These are phyloP conservation scores for Psittacula cyanocephala DNA, from an alignment of 2,113 vertebrate species.

Conservation along the genomic window DNA sequence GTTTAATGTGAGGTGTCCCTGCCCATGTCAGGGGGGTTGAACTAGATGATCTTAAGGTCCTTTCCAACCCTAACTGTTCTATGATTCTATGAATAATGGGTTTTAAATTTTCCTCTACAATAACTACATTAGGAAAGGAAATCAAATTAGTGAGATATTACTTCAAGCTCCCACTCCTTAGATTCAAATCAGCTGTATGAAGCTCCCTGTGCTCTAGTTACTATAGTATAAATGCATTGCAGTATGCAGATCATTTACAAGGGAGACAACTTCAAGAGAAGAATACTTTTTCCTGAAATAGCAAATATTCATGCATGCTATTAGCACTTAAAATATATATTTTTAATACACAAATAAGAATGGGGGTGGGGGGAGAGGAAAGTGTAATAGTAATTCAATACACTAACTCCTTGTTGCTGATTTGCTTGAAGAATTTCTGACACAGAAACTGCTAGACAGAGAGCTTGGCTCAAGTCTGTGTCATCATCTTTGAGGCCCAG, in stretches of 20 bases:
- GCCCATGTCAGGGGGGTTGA: too few species aligned
- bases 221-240: background rate
- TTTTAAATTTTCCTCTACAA: background rate
- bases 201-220: background rate
- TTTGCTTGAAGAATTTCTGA: constrained; percentile 98
- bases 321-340: background rate
- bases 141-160: background rate
- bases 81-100: background rate
- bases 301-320: background rate
- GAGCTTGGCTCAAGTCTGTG: constrained; percentile 92
- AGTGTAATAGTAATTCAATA: background rate
- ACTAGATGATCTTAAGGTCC: too few species aligned
- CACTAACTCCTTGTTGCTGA: constrained; percentile 90
- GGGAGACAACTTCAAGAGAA: background rate
- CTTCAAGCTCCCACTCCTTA: background rate
- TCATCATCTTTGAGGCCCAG: constrained; percentile 96
- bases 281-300: background rate
- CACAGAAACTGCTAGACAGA: constrained; percentile 93
- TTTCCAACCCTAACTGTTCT: too few species aligned
- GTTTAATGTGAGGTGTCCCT: too few species aligned
- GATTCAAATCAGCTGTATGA: background rate
- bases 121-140: background rate
- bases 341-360: background rate
- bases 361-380: background rate
- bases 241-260: background rate